Evolutionary conservation across 64 coral and sea anemone genomes (phyloP), one percentile per base, ranked within the genome.

Genomic region (Montipora efflorescens): DNA sequence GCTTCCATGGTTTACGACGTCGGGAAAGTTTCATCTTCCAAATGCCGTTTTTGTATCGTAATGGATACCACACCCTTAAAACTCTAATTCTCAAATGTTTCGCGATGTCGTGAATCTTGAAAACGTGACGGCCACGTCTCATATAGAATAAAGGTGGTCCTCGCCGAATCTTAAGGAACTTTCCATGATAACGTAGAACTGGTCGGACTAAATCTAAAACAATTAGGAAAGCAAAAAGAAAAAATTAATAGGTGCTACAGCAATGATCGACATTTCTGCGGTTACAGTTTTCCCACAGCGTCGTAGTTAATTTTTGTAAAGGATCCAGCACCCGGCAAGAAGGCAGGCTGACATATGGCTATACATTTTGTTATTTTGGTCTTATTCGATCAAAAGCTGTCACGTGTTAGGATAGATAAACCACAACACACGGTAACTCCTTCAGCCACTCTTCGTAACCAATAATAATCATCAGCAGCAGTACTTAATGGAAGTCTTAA

Each of bases 41-140:
- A n/a, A 13, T 18, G 1, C 59, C 45, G 11, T 7, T 8, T 9
- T 59, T 36, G 46, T 21, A 68, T 85, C 9, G 36, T 67, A 85
- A 46, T 48, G 4, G 43, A 50, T 64, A 44, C 82, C 82, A 85
- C 5, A 45, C 15, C 2, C 62, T 0, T 8, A 85, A 49, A 64
- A 69, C 67, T 16, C 70, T 85, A 20, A 85, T 71, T 18, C 82
- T 50, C 47, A 71, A 9, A 6, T 45, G 82, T 85, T 19, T 69
- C 19, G 8, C 45, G 16, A 85, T 85, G 16, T 71, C 49, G 14
- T 43, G 82, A 21, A 46, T 18, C 62, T 10, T n/a, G 16, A 3
- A 16, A 28, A 50, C 7, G 2, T 64, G 82, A 49, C 7, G 9
- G 14, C 46, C 82, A 71, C 49, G 8, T 85, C 82, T 85, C 15